phyloP scores from a whole-genome alignment of 2,113 vertebrate genomes.

The Plestiodon gilberti region DNA sequence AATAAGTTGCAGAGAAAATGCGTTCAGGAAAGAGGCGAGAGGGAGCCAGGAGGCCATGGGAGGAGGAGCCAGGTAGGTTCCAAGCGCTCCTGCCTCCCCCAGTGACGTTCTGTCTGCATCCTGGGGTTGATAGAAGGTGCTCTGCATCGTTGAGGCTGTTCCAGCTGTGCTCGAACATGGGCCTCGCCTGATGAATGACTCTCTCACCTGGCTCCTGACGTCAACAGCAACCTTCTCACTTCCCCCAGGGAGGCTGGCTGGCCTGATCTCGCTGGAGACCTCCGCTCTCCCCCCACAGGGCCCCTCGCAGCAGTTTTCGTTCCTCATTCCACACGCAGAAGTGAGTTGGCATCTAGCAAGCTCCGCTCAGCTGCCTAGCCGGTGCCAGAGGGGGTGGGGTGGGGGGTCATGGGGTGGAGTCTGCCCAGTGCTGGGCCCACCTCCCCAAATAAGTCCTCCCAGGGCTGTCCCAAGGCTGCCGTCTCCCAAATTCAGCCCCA shows the following conservation, averaged over 20 bases:
- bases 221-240: not conserved
- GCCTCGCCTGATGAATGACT: not conserved
- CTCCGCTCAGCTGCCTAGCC: not conserved
- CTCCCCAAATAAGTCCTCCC: too few species aligned
- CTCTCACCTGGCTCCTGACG: not conserved
- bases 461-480: too few species aligned
- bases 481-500: too few species aligned
- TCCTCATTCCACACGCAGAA: constrained; percentile 1
- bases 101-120: not conserved
- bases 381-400: not conserved
- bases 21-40: too few species aligned
- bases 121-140: too few species aligned
- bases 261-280: not conserved
- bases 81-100: not conserved
- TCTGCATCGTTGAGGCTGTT: not conserved
- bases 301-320: not conserved
- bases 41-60: constrained; percentile 61
- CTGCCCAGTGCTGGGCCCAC: too few species aligned
- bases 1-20: too few species aligned
- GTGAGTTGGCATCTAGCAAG: not conserved
- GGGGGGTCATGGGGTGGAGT: too few species aligned
- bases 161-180: not conserved
- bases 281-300: not conserved
- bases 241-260: not conserved
- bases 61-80: constrained; percentile 71